Conservation (phyloP, 1,140 invertebrate species). For the Caenorhabditis briggsae region DNA sequence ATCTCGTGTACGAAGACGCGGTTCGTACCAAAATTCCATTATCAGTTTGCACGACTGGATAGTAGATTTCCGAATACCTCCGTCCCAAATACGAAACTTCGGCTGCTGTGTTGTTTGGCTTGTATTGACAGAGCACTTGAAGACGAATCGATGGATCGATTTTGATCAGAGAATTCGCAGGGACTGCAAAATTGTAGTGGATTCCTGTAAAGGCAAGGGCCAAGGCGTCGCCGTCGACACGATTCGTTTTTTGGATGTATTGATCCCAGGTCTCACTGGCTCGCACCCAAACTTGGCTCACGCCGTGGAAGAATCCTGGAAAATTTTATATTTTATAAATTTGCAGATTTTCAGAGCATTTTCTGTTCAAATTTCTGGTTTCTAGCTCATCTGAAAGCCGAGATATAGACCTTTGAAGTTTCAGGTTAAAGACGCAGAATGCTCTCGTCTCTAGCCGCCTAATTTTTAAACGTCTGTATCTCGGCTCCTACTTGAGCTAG, state of each 20-base stretch:
- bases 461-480: no score
- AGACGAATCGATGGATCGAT: background rate
- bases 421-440: no score
- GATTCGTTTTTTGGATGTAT: background rate
- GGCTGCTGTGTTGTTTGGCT: background rate
- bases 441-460: no score
- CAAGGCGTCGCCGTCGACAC: background rate
- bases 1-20: background rate
- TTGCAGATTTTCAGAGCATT: no score
- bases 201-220: background rate
- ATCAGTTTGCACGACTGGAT: background rate
- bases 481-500: no score
- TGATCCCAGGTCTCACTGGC: background rate
- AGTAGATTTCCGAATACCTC: conserved; percentile 20
- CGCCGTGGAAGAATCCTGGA: background rate
- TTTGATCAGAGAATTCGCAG: background rate
- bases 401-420: no score
- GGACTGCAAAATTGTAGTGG: background rate
- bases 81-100: background rate
- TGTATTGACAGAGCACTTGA: background rate
- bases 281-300: background rate
- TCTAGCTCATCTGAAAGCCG: no score
- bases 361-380: no score
- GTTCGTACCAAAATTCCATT: background rate
- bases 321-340: background rate